Percentiles rank a stretch among this genome's conserved stretches.
These are phyloP conservation scores for Glyptemys insculpta DNA, from an alignment of 2,797 vertebrate genomes.

Conservation along the genomic window DNA sequence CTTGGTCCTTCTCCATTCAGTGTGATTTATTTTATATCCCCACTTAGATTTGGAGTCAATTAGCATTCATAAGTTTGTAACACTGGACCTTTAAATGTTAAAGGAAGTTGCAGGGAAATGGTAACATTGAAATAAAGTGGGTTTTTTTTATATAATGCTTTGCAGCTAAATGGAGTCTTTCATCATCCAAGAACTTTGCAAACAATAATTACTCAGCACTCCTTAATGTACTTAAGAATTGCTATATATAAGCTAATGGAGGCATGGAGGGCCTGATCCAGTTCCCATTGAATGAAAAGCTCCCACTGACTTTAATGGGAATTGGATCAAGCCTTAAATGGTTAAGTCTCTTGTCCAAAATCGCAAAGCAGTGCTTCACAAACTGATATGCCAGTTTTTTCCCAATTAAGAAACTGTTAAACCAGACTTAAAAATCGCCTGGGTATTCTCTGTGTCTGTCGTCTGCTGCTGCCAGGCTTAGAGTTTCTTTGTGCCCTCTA, in stretches of 20 bases:
- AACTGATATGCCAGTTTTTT: neutral
- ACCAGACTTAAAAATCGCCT: neutral
- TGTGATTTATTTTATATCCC: rapidly evolving
- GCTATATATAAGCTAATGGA: neutral
- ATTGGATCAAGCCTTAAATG: neutral
- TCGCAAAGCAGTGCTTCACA: neutral
- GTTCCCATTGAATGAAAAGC: neutral
- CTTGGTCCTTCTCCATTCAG: neutral
- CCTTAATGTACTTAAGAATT: neutral
- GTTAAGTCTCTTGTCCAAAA: neutral
- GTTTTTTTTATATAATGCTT: neutral
- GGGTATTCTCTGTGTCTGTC: neutral
- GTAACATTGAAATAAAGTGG: neutral
- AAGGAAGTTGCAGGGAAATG: neutral
- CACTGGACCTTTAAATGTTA: rapidly evolving
- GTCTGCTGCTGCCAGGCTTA: neutral
- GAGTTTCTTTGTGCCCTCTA: neutral
- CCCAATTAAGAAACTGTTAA: neutral
- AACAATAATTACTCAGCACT: neutral
- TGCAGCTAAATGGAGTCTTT: neutral
- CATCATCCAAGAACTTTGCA: neutral
- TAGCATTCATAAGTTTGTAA: neutral
- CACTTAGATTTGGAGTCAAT: rapidly evolving
- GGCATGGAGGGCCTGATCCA: neutral
- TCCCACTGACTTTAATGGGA: neutral